Base-by-base conservation (phyloP, 2,888 invertebrate genomes). In the Scrobipalpa costella region DNA sequence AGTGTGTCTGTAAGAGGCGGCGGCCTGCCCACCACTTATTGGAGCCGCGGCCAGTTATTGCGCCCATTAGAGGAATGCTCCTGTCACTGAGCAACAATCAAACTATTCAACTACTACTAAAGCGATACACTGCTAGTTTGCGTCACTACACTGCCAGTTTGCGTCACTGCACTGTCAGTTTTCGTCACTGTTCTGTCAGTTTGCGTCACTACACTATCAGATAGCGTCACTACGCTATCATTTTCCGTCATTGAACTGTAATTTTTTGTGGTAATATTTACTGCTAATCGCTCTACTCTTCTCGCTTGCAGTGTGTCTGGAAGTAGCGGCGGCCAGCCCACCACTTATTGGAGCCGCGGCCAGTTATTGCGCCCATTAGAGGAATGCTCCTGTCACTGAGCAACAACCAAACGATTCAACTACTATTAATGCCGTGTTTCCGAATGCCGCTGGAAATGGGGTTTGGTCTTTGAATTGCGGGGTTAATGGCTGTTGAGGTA, bases 331-430 rank as follows among this genome's bases (percentile, higher is more conserved):
- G 66, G 65, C 66, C 15, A 67, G 66, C 62, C 69, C 69, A 69
- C 72, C 79, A 77, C 80, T 84, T 84, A 84, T 83, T 84, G 80
- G 83, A 78, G 77, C 73, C 75, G 72, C 80, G 79, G 77, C 76
- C 73, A 66, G 79, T 83, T 83, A 85, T 85, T 81, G 77, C 79
- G 70, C 72, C 79, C 75, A 80, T 82, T 84, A 79, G 69, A 65
- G 77, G 74, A 73, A 71, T 75, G 74, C 78, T 78, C 73, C 71
- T 67, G 76, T 34, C 19, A 55, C 55, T 34, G n/a, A n/a, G 15
- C 64, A 63, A 58, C 60, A 63, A 65, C 63, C 69, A 64, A 68
- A 74, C 50, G 21, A 27, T 52, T 52, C 50, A 52, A 52, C 50
- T 27, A 52, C 50, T 21, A 52, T 52, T 52, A 52, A 21, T 52